Conservation (phyloP, 2,113 vertebrate species). For the Clinocottus analis region DNA sequence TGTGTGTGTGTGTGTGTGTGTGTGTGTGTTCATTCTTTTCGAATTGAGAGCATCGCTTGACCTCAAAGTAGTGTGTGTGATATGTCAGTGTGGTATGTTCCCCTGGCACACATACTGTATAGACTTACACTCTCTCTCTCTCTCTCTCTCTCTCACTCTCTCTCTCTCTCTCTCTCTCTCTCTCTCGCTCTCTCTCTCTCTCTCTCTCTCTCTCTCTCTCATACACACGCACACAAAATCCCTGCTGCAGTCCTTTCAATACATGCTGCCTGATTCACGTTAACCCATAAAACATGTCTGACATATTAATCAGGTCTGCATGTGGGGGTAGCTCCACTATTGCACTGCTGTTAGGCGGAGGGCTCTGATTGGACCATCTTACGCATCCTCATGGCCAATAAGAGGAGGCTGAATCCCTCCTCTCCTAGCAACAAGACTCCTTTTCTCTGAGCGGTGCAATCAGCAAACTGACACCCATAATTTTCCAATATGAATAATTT, state of each 20-base stretch:
- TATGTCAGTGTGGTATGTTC: slow-evolving; percentile 36
- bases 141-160: not conserved
- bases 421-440: slow-evolving; percentile 95
- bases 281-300: slow-evolving; percentile 88
- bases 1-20: slow-evolving; percentile 4
- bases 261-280: slow-evolving; percentile 77
- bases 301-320: slow-evolving; percentile 87
- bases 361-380: slow-evolving; percentile 83
- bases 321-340: slow-evolving; percentile 74
- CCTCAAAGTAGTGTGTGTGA: slow-evolving; percentile 48
- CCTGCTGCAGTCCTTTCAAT: slow-evolving; percentile 72
- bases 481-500: slow-evolving; percentile 90
- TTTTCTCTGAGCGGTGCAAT: slow-evolving; percentile 79
- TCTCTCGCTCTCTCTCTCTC: not conserved
- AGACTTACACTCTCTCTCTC: not conserved
- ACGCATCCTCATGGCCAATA: slow-evolving; percentile 85
- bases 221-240: slow-evolving; percentile 40
- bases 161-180: not conserved
- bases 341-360: slow-evolving; percentile 64
- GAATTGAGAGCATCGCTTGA: slow-evolving; percentile 47
- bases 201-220: not conserved
- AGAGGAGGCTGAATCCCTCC: slow-evolving; percentile 80
- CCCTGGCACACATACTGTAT: slow-evolving; percentile 32
- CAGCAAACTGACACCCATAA: slow-evolving; percentile 89
- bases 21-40: slow-evolving; percentile 28